Evolutionary conservation across 1,140 invertebrate species (phyloP).

Genomic region (Nephila pilipes): DNA sequence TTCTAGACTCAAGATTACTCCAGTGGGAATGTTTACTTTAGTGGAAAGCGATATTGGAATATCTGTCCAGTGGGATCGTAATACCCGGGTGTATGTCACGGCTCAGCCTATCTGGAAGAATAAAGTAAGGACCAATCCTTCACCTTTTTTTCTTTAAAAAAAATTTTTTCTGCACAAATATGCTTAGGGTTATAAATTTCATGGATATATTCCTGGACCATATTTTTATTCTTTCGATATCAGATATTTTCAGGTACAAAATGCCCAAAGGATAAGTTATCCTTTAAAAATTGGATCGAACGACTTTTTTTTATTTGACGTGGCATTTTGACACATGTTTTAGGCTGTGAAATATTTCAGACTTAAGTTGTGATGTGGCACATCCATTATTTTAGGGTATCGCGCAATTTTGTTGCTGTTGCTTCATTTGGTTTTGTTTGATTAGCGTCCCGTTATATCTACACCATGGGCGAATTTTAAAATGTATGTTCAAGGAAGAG

Average conservation of each 20-base stretch:
- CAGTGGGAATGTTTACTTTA: constrained; percentile 89
- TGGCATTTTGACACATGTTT: no score
- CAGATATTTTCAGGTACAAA: not conserved
- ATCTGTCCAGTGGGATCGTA: constrained; percentile 89
- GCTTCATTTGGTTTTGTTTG: no score
- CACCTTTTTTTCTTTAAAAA: not conserved
- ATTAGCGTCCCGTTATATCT: no score
- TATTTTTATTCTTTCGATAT: not conserved
- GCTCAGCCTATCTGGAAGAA: constrained; percentile 88
- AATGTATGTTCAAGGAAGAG: no score
- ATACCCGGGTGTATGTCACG: constrained; percentile 90
- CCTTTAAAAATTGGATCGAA: not conserved
- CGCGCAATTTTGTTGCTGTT: no score
- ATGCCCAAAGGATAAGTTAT: not conserved
- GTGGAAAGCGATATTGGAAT: constrained; percentile 88
- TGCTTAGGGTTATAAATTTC: not conserved
- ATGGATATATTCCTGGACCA: not conserved
- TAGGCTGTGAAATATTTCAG: no score
- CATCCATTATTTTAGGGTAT: no score
- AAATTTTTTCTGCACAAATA: constrained; percentile 15
- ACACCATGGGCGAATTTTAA: no score
- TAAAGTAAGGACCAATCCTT: constrained; percentile 82
- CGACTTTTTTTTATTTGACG: no score
- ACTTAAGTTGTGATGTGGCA: no score
- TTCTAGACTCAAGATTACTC: constrained; percentile 83